Evolutionary conservation across 2,113 vertebrate genomes (phyloP).

Genomic region (Circaetus gallicus): DNA sequence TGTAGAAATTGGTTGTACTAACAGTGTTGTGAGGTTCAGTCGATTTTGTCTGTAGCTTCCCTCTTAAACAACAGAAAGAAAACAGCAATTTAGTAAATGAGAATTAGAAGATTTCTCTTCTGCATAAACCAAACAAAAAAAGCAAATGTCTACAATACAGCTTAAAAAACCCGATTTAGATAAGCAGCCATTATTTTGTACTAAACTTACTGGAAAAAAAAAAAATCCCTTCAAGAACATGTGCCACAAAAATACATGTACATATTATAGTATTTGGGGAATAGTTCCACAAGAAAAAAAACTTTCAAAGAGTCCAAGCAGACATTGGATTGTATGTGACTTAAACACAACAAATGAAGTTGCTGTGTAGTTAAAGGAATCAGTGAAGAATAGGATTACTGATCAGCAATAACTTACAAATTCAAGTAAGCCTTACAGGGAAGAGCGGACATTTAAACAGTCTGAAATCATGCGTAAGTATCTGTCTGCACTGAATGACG

Average conservation of each 20-base stretch:
- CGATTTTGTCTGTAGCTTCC: conserved; percentile 74
- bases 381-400: background rate
- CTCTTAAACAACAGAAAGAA: conserved; percentile 48
- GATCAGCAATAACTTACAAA: background rate
- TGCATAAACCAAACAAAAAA: background rate
- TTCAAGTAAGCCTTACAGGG: background rate
- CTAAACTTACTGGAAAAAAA: background rate
- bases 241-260: background rate
- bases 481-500: background rate
- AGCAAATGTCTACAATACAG: background rate
- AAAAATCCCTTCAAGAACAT: background rate
- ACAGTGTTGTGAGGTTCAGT: conserved; percentile 77
- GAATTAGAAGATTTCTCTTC: background rate
- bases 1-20: conserved; percentile 89
- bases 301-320: background rate
- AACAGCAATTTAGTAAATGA: background rate
- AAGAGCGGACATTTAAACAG: background rate
- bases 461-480: background rate
- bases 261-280: background rate
- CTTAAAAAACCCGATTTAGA: background rate
- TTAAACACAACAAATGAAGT: background rate
- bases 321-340: background rate
- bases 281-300: background rate
- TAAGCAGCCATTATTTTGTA: background rate
- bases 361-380: background rate